Base-by-base conservation (phyloP, 2,888 invertebrate genomes). In the Brachypterus glaber region DNA sequence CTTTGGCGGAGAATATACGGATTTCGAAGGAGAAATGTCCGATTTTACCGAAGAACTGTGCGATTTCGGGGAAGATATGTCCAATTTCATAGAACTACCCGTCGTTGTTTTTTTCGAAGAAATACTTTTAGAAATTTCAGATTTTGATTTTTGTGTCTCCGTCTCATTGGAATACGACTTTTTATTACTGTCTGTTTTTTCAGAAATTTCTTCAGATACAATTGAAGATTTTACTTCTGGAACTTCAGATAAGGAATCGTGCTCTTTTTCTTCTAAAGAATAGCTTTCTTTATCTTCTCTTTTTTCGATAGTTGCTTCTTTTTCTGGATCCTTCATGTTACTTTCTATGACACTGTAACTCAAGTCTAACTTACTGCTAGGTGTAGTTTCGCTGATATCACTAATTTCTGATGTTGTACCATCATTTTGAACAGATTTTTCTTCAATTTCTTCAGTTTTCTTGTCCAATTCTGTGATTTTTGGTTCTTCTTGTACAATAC, bases 251-350 rank as follows among this genome's bases (percentile, higher is more conserved):
- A 27, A 11, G 8, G 27, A 27, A 44, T 47, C 46, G 8, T 45
- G 43, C 30, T 48, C 50, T 26, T 49, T 45, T 32, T 49, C 49
- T 29, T 48, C 46, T 18, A 39, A 38, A 4, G 39, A 40, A 30
- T 41, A 44, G 9, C 40, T 45, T n/a, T 45, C 47, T 30, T 49
- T 17, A 8, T 33, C 9, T 17, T 17, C 33, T 24, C 33, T 29
- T 29, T 35, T 13, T 7, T 21, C 21, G 5, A 21, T 21, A 21
- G 5, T 21, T 21, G 9, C 5, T 27, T 27, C 27, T 5, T 11
- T 27, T 27, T 9, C 5, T 27, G n/a, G n/a, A n/a, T 27, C 12
- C 11, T 27, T 27, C 12, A 11, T 11, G 27, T 4, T 9, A 27
- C 7, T 27, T 27, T 21, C 9, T 7, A 8, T 35, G n/a, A 21